phyloP scores from a whole-genome alignment of 1,140 invertebrate species.

The Magallana ariakensis region DNA sequence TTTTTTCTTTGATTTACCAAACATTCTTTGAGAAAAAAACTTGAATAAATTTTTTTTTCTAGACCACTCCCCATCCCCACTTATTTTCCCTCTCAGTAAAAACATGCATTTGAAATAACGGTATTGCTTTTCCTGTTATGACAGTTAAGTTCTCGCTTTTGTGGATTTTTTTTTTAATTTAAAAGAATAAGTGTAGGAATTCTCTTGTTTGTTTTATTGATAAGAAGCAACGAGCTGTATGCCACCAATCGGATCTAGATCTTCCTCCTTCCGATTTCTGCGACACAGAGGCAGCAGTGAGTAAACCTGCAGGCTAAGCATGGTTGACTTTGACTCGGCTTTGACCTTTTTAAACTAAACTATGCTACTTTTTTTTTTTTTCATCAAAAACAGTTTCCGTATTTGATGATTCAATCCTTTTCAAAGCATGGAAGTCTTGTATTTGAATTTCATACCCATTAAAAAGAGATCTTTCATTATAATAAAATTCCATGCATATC shows the following conservation, averaged over 20 bases:
- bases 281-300: conserved; percentile 24
- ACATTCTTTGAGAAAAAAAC: too few species aligned
- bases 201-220: conserved; percentile 16
- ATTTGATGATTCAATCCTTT: not conserved
- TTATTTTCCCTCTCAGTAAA: too few species aligned
- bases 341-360: not conserved
- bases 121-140: not conserved
- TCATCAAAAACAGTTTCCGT: not conserved
- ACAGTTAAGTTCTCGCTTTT: not conserved
- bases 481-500: not conserved
- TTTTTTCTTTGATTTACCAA: too few species aligned
- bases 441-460: conserved; percentile 19
- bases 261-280: conserved; percentile 16
- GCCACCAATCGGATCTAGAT: conserved; percentile 23
- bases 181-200: not conserved
- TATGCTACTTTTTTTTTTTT: not conserved
- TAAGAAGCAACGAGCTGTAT: conserved; percentile 29
- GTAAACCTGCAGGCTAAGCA: not conserved
- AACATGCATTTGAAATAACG: too few species aligned
- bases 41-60: too few species aligned
- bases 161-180: too few species aligned
- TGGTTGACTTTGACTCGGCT: conserved; percentile 25
- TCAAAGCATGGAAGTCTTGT: not conserved
- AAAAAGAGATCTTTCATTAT: not conserved
- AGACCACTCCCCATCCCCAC: too few species aligned